Percentiles rank a stretch among this genome's conserved stretches.
These are phyloP conservation scores for Plebejus melissa DNA, from an alignment of 2,888 invertebrate species.

Conservation along the genomic window DNA sequence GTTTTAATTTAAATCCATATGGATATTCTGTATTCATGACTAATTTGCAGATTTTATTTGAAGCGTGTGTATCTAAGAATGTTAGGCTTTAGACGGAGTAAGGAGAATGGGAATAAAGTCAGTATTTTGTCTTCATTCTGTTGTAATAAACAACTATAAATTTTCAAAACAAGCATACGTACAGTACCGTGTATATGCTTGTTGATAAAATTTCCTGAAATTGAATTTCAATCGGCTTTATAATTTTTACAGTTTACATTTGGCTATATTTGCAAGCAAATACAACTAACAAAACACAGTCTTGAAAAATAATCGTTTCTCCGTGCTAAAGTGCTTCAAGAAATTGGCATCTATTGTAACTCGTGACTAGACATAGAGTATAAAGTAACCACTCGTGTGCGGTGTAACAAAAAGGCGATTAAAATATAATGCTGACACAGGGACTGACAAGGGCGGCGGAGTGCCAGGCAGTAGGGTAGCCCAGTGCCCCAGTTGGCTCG, in stretches of 20 bases:
- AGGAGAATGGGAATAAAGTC: too few species aligned
- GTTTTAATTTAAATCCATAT: neutral
- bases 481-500: conserved; percentile 37
- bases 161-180: neutral
- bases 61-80: neutral
- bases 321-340: neutral
- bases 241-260: neutral
- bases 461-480: conserved; percentile 31
- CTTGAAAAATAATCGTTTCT: neutral
- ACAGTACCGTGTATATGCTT: too few species aligned
- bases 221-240: neutral
- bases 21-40: neutral
- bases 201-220: too few species aligned
- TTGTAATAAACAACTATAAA: too few species aligned
- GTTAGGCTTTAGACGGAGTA: too few species aligned
- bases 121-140: too few species aligned
- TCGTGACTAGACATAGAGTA: too few species aligned
- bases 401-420: conserved; percentile 16
- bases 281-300: too few species aligned
- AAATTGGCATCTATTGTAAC: neutral
- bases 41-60: neutral
- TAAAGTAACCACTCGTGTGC: conserved; percentile 1
- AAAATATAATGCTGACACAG: conserved; percentile 24
- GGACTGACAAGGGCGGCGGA: conserved; percentile 31
- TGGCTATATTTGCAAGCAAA: neutral